A percentile compares a stretch with the other conserved stretches of the same genome.
Conservation (phyloP, 2,797 vertebrate species). For the Manis javanica region DNA sequence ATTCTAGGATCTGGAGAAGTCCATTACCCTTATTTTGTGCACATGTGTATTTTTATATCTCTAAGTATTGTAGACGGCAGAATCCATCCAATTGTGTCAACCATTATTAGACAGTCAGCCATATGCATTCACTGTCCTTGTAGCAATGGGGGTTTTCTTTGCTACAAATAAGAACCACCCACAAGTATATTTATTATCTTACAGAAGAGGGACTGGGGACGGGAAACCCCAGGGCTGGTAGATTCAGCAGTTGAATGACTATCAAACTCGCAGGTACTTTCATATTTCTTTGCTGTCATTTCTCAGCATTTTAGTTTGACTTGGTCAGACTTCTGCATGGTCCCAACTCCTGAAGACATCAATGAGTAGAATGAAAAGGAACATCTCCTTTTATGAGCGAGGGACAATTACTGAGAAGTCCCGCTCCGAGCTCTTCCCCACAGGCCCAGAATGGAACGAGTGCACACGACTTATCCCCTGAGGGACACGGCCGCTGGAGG, state of each 20-base stretch:
- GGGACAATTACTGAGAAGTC: neutral
- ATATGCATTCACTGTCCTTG: neutral
- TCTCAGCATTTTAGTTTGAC: neutral
- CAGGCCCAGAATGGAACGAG: neutral
- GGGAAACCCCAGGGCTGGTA: neutral
- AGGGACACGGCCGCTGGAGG: neutral
- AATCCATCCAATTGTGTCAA: neutral
- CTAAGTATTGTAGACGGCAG: neutral
- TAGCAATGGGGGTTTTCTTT: neutral
- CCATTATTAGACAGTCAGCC: neutral
- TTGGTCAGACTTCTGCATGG: neutral
- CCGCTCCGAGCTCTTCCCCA: neutral
- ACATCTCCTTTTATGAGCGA: neutral
- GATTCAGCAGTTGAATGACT: neutral
- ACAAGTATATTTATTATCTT: neutral
- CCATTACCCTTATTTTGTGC: neutral
- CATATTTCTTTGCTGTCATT: too few relatives aligned
- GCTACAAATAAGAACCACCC: neutral
- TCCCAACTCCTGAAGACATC: neutral
- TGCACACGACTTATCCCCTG: neutral
- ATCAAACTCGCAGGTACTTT: neutral
- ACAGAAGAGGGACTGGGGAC: neutral
- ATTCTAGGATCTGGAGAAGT: neutral
- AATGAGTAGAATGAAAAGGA: too few relatives aligned
- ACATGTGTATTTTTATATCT: neutral